phyloP scores from a whole-genome alignment of 1,140 invertebrate species.

The Leptoteleia sp. region DNA sequence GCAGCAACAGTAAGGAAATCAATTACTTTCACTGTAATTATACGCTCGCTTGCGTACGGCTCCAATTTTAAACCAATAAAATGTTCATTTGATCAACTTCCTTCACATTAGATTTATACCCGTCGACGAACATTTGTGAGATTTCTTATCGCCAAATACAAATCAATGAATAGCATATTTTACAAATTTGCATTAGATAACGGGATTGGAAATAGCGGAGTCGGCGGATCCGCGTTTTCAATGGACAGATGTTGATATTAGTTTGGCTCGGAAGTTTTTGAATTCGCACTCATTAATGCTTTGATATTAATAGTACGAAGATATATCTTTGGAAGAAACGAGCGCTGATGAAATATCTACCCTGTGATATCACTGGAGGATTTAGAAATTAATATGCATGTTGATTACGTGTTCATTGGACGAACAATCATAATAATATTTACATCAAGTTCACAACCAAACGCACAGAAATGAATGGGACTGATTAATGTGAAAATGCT shows the following conservation, averaged over 20 bases:
- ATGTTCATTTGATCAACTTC: constrained; percentile 49
- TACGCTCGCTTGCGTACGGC: constrained; percentile 37
- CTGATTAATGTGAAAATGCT: not conserved
- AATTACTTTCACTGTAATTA: constrained; percentile 63
- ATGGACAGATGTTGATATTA: constrained; percentile 23
- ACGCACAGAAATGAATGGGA: constrained; percentile 3
- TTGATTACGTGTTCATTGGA: constrained; percentile 11
- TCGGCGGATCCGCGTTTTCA: not conserved
- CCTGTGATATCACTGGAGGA: constrained; percentile 15
- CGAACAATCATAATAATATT: no score
- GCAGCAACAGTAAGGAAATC: constrained; percentile 53
- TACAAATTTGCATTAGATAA: constrained; percentile 51
- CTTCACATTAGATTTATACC: constrained; percentile 37
- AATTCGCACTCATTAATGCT: constrained; percentile 1
- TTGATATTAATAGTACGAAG: not conserved
- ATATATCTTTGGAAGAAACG: no score
- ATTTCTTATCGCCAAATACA: constrained; percentile 36
- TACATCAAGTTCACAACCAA: no score
- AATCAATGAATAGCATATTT: constrained; percentile 35
- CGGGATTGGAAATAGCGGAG: constrained; percentile 1
- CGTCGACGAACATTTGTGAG: constrained; percentile 16
- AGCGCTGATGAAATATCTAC: not conserved
- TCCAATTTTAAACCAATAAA: constrained; percentile 57
- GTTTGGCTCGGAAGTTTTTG: constrained; percentile 3
- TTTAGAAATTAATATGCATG: constrained; percentile 22